phyloP scores from a whole-genome alignment of 2,888 invertebrate genomes.

The Mermis nigrescens region DNA sequence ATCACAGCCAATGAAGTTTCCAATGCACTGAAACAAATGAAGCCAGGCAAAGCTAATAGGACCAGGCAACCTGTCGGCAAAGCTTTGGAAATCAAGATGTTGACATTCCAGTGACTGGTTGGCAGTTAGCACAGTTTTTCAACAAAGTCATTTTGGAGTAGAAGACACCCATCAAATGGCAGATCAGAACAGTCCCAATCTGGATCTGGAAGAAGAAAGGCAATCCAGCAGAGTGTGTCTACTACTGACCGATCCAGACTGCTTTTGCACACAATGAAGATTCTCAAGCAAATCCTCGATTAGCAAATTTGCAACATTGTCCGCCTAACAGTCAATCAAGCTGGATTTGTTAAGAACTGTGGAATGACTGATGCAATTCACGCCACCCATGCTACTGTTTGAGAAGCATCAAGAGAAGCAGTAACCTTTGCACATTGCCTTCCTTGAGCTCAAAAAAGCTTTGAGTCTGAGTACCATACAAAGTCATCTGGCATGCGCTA shows the following conservation, averaged over 20 bases:
- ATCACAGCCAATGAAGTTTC: background rate
- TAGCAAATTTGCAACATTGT: background rate
- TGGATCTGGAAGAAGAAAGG: constrained; percentile 3
- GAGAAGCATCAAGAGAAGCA: background rate
- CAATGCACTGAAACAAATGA: background rate
- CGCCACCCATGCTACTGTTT: background rate
- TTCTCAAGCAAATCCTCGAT: constrained; percentile 1
- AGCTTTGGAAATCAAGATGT: constrained; percentile 2
- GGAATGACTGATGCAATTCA: background rate
- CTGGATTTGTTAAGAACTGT: background rate
- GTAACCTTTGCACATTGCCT: background rate
- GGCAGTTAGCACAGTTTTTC: constrained; percentile 3
- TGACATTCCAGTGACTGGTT: no score
- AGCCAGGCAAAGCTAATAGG: constrained; percentile 6
- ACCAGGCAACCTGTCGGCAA: constrained; percentile 1
- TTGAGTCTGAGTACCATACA: background rate
- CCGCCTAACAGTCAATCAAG: background rate
- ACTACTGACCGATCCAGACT: background rate
- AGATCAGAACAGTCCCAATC: background rate
- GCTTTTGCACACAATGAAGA: constrained; percentile 5
- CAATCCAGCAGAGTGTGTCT: background rate
- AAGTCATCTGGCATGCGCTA: background rate
- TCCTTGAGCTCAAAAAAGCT: background rate
- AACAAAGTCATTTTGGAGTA: background rate
- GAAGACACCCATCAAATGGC: background rate